A percentile compares a stretch with the other conserved stretches of the same genome.
These are phyloP conservation scores for Octomys mimax DNA, from an alignment of 2,797 vertebrate species.

Conservation along the genomic window DNA sequence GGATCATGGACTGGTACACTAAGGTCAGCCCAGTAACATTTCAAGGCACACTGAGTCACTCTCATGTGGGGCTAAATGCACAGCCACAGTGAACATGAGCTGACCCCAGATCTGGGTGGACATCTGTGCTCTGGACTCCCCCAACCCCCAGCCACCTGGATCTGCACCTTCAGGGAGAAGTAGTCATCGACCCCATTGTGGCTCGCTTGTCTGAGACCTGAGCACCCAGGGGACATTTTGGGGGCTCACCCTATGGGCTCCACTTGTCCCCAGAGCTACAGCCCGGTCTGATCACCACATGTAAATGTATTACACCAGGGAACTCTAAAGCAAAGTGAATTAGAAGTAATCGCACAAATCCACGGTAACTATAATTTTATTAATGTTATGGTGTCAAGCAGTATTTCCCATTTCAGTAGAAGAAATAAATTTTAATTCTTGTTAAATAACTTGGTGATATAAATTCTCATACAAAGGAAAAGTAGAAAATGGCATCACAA, in stretches of 20 bases:
- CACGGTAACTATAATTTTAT: not conserved
- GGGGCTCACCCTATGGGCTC: not conserved
- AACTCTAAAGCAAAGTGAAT: not conserved
- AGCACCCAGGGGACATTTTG: not conserved
- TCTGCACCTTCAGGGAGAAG: not conserved
- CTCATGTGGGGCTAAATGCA: not conserved
- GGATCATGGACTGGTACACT: not conserved
- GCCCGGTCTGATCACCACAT: not conserved
- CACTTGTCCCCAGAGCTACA: not conserved
- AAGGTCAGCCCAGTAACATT: not conserved
- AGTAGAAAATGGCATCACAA: not conserved
- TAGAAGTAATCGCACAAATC: not conserved
- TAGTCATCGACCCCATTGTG: fast-evolving
- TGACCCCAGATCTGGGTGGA: not conserved
- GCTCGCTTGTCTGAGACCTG: not conserved
- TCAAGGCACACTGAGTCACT: not conserved
- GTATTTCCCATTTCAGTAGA: not conserved
- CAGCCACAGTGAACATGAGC: not conserved
- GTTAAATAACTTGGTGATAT: not conserved
- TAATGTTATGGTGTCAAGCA: constrained; percentile 5
- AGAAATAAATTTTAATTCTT: constrained; percentile 52
- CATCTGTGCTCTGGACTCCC: not conserved
- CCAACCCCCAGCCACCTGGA: not conserved
- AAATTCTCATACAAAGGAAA: not conserved
- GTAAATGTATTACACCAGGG: not conserved